Percentiles rank a stretch among this genome's conserved stretches.
These are phyloP conservation scores for Myocastor coypus DNA, from an alignment of 2,113 vertebrate species.

Conservation along the genomic window DNA sequence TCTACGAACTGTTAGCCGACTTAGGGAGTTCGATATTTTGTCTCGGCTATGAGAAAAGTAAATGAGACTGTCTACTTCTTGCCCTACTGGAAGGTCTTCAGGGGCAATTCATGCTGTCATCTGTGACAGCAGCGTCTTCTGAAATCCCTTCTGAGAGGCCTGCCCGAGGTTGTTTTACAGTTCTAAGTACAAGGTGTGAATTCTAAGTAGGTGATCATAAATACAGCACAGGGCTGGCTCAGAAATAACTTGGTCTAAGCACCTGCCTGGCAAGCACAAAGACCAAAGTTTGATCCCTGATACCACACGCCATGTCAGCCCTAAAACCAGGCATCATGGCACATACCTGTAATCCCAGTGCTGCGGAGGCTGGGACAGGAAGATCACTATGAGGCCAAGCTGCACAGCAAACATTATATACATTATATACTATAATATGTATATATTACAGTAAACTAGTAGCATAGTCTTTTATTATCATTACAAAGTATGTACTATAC, in stretches of 20 bases:
- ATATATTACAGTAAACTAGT: background rate
- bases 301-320: no score
- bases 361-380: no score
- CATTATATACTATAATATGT: no score
- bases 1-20: background rate
- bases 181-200: background rate
- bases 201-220: background rate
- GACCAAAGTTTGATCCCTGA: no score
- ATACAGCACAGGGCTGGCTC: background rate
- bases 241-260: no score
- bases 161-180: background rate
- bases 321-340: no score
- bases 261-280: no score
- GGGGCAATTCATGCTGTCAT: background rate
- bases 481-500: background rate
- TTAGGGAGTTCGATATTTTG: background rate
- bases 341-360: no score
- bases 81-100: background rate
- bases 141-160: background rate
- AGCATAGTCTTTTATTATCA: background rate
- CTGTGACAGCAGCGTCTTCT: background rate
- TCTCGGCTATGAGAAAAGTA: background rate
- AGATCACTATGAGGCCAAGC: no score
- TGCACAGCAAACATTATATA: no score
- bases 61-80: background rate